phyloP scores from a whole-genome alignment of 2,113 vertebrate genomes.

The Acrocephalus kingi region DNA sequence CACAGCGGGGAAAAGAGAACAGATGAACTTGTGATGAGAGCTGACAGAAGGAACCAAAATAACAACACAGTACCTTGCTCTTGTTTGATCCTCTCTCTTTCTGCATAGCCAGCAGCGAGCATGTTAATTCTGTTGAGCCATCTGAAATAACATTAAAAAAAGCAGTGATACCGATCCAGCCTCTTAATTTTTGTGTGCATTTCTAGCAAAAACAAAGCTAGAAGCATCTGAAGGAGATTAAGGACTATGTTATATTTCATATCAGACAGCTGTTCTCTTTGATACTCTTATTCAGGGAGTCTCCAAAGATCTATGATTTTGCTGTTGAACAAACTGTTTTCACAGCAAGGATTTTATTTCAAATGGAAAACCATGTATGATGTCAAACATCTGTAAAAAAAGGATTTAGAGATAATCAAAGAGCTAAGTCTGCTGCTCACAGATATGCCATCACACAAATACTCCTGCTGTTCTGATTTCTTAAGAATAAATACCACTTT shows the following conservation, averaged over 20 bases:
- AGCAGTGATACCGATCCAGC: conserved; percentile 6
- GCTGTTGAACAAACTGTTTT: conserved; percentile 46
- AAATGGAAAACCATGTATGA: conserved; percentile 22
- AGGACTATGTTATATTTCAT: background rate
- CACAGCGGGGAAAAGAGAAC: background rate
- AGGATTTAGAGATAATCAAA: conserved; percentile 43
- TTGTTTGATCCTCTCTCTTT: conserved; percentile 92
- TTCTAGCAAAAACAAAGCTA: conserved; percentile 39
- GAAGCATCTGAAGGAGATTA: background rate
- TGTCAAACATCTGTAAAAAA: conserved; percentile 55
- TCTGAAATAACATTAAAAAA: conserved; percentile 80
- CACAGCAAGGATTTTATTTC: conserved; percentile 50
- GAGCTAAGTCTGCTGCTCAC: conserved; percentile 26
- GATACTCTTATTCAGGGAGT: background rate
- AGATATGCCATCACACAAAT: conserved; percentile 36
- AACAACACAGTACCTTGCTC: conserved; percentile 86
- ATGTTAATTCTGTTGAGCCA: conserved; percentile 98
- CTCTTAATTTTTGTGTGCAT: background rate
- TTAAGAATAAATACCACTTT: conserved; percentile 50
- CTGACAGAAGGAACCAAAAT: background rate
- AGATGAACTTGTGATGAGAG: background rate
- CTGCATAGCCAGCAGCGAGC: conserved; percentile 91
- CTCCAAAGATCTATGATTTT: conserved; percentile 40
- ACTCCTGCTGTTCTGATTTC: conserved; percentile 33
- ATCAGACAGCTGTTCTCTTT: conserved; percentile 38